Percentiles rank a stretch among this genome's conserved stretches.
phyloP scores from a whole-genome alignment of 2,797 vertebrate genomes.

The Hydrolagus colliei region DNA sequence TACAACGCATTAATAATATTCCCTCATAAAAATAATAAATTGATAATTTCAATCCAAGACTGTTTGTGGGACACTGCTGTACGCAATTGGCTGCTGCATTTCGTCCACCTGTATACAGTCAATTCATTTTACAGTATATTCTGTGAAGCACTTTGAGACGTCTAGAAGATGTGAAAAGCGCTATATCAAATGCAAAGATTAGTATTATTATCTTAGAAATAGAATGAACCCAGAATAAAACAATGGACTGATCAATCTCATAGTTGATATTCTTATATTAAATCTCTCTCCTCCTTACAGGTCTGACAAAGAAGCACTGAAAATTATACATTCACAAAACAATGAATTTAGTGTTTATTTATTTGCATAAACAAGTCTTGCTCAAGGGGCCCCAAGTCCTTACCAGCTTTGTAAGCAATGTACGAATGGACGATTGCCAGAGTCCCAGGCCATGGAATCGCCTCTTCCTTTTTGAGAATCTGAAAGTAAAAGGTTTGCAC shows the following conservation, averaged over 20 bases:
- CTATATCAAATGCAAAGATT: too few relatives aligned
- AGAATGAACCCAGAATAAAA: background rate
- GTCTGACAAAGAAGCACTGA: background rate
- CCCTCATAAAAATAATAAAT: too few relatives aligned
- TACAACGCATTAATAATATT: too few relatives aligned
- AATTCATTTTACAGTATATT: too few relatives aligned
- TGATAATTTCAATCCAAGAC: too few relatives aligned
- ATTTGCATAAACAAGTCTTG: background rate
- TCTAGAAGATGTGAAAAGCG: too few relatives aligned
- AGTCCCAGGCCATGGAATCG: conserved; percentile 95
- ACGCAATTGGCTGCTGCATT: too few relatives aligned
- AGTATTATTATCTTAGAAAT: background rate
- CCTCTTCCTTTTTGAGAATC: conserved; percentile 98
- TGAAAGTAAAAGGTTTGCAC: conserved; percentile 50
- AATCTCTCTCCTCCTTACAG: background rate
- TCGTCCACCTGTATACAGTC: too few relatives aligned
- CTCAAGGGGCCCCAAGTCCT: background rate
- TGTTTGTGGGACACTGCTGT: too few relatives aligned
- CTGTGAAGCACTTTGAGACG: too few relatives aligned
- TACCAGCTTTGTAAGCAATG: conserved; percentile 99
- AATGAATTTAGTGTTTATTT: background rate
- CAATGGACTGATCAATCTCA: background rate
- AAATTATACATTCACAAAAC: background rate
- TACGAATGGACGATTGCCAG: conserved; percentile 98
- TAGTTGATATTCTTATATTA: background rate